Percentiles rank a stretch among this genome's conserved stretches.
Evolutionary conservation across 2,888 invertebrate species (phyloP).

Genomic region (Drosophila neonasuta): DNA sequence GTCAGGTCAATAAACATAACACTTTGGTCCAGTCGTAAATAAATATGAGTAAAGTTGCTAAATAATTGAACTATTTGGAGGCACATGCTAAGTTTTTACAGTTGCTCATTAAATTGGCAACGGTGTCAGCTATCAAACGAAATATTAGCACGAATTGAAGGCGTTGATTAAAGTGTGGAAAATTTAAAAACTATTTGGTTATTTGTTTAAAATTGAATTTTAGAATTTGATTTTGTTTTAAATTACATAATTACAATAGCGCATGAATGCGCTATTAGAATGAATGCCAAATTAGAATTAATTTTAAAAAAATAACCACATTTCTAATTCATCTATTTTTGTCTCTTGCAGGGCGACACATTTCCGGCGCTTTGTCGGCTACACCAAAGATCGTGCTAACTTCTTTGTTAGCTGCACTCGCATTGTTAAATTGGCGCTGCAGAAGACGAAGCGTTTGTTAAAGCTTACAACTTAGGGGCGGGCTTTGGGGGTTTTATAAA

Average conservation of each 20-base stretch:
- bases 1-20: slow-evolving; percentile 51
- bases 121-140: background rate
- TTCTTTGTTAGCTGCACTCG: slow-evolving; percentile 22
- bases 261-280: background rate
- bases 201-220: background rate
- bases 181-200: background rate
- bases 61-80: slow-evolving; percentile 29
- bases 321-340: background rate
- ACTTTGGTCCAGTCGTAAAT: slow-evolving; percentile 50
- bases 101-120: slow-evolving; percentile 19
- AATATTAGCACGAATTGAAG: slow-evolving; percentile 3
- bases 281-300: background rate
- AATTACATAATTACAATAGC: background rate
- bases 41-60: slow-evolving; percentile 41
- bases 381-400: slow-evolving; percentile 39
- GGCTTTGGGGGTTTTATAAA: slow-evolving; percentile 3
- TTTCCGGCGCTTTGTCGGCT: slow-evolving; percentile 60
- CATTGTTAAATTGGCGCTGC: slow-evolving; percentile 44
- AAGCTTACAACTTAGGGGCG: slow-evolving; percentile 22
- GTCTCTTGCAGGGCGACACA: slow-evolving; percentile 72
- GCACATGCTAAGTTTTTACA: slow-evolving; percentile 17
- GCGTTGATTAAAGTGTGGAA: background rate
- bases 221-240: background rate
- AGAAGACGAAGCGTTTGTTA: slow-evolving; percentile 33
- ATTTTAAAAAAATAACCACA: background rate